Conservation (phyloP, 2,113 vertebrate genomes). For the Nycticryphes semicollaris region DNA sequence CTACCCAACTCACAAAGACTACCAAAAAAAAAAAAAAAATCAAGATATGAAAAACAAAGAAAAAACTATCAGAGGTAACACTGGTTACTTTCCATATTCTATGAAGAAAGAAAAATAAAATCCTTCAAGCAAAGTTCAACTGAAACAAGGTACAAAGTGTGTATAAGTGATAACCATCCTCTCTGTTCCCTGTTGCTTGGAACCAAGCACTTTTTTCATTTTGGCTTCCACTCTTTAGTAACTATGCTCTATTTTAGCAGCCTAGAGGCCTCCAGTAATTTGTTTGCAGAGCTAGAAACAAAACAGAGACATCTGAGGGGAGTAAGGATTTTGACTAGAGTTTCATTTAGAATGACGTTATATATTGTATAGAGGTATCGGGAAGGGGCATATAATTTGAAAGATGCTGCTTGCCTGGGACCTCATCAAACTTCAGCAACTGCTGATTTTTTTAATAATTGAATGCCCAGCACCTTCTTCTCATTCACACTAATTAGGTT, state of each 20-base stretch:
- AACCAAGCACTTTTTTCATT: neutral
- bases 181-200: neutral
- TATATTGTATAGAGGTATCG: neutral
- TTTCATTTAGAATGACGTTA: neutral
- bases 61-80: neutral
- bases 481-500: neutral
- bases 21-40: neutral
- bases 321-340: neutral
- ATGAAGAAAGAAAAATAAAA: neutral
- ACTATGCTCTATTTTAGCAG: neutral
- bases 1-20: neutral
- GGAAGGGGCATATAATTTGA: neutral
- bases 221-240: neutral
- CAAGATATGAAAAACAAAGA: neutral
- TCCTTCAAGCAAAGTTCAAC: neutral
- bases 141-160: neutral
- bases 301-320: neutral
- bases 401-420: neutral
- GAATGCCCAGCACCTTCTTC: neutral
- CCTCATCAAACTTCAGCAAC: neutral
- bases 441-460: neutral
- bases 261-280: neutral
- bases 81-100: neutral
- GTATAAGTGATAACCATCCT: neutral
- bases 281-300: neutral